These are phyloP conservation scores for Morinoia aosen DNA, from an alignment of 2,888 invertebrate species.

Conservation along the genomic window DNA sequence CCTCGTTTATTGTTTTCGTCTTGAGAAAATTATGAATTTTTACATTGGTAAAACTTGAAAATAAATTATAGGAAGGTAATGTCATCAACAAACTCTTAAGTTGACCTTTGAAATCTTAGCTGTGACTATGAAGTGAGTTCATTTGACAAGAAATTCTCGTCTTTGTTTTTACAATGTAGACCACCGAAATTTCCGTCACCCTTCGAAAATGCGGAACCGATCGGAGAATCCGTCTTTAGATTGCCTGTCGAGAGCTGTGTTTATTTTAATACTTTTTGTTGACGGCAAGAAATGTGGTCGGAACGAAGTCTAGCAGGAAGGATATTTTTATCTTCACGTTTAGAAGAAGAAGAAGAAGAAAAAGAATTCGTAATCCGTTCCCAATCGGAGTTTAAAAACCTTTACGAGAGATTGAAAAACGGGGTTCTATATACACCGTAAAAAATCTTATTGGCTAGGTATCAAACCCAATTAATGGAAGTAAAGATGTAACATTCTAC, in stretches of 20 bases:
- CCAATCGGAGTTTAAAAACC: neutral
- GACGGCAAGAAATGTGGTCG: neutral
- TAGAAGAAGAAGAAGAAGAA: neutral
- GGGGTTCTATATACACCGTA: neutral
- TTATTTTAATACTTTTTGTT: neutral
- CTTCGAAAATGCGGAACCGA: neutral
- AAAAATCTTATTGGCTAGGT: neutral
- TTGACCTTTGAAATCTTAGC: neutral
- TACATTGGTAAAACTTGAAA: no score
- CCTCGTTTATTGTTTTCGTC: no score
- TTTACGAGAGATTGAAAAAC: neutral
- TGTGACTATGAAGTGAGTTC: neutral
- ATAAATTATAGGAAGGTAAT: neutral
- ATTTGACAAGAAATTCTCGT: neutral
- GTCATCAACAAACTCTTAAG: neutral
- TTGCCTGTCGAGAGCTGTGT: neutral
- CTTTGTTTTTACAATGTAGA: neutral
- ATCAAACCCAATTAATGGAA: neutral
- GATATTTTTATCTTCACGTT: neutral
- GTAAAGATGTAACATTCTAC: neutral
- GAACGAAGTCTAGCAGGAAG: neutral
- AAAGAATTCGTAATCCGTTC: neutral
- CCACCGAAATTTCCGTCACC: neutral
- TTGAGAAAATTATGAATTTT: no score
- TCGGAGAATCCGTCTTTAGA: neutral